Conservation (phyloP, 2,113 vertebrate genomes). For the Psammodynastes pulverulentus region DNA sequence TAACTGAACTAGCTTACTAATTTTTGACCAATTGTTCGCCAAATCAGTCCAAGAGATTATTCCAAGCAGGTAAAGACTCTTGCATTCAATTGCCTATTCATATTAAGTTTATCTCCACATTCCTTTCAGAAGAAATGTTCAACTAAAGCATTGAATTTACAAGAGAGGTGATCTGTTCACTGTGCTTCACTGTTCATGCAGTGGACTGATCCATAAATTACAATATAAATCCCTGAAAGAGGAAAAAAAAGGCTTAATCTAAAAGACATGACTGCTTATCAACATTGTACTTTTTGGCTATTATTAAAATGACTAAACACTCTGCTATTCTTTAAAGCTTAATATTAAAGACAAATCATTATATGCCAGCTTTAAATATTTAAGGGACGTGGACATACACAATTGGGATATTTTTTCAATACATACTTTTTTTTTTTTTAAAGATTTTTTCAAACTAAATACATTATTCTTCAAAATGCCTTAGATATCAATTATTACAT, state of each 20-base stretch:
- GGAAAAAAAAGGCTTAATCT: not conserved
- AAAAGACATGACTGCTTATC: not conserved
- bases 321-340: not conserved
- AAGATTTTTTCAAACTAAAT: not conserved
- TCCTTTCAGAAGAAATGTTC: not conserved
- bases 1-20: not conserved
- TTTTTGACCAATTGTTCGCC: not conserved
- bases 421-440: not conserved
- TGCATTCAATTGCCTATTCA: not conserved
- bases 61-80: not conserved
- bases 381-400: not conserved
- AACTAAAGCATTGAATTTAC: not conserved
- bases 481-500: not conserved
- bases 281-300: not conserved
- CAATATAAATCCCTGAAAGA: not conserved
- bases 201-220: slow-evolving; percentile 12
- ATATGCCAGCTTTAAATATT: not conserved
- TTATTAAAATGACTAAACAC: not conserved
- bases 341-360: not conserved
- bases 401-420: not conserved
- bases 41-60: not conserved
- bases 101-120: not conserved
- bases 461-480: not conserved
- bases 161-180: not conserved
- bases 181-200: not conserved